Evolutionary conservation across 2,888 invertebrate species (phyloP), one percentile per base, ranked within the genome.

Genomic region (Leucania comma): DNA sequence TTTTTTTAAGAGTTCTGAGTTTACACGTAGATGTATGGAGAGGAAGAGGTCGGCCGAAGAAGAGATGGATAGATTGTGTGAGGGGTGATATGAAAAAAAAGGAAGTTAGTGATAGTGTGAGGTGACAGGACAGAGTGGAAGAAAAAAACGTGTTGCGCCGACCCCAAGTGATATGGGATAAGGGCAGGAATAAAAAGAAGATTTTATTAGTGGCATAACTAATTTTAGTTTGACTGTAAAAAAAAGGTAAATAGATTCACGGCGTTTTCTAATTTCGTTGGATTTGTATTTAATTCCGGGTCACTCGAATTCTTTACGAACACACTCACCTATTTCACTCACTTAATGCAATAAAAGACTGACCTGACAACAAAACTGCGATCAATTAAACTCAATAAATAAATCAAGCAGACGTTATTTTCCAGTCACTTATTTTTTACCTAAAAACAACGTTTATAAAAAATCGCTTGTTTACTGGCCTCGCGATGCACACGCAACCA

Each of bases 401-500:
- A 38, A 78, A 73, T 78, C 74, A 77, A 48, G 2, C 2, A 57
- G 35, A 63, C 46, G 46, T 29, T 68, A 60, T 51, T 46, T 24
- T 57, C 56, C 60, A 61, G 57, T 73, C 68, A 68, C 2, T 0
- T 1, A 1, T 26, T 59, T 48, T 63, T 59, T 5, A 4, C 12
- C 5, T 35, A 51, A 59, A 77, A 3, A 2, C 35, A 29, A 1
- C 32, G 67, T 26, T 35, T 20, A 14, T 24, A 35, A 58, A 32
- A 42, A 67, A 54, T 59, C 78, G 78, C 82, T 38, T 50, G 63
- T 76, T 82, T 89, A 80, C 81, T 88, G 86, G 90, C 89, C 87
- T 32, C 67, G 73, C 83, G 29, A 29, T 75, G 48, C 58, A 81
- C 78, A 76, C 76, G 83, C 79, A 81, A 83, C 75, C 73, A 73